Evolutionary conservation across 2,113 vertebrate species (phyloP), one percentile per base, ranked within the genome.

Genomic region (Chionis minor): DNA sequence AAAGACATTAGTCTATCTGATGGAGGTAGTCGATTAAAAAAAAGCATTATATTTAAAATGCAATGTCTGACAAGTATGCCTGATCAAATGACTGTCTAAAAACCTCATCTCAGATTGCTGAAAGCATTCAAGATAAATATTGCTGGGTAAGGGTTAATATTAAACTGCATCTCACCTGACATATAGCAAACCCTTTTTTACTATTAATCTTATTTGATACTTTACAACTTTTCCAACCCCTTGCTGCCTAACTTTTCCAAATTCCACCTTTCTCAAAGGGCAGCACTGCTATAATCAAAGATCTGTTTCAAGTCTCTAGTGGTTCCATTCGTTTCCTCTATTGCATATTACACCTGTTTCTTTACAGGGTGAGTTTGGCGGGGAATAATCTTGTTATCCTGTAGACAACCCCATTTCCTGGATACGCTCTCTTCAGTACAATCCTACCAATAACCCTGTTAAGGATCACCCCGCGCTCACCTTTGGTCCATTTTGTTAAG

Each of bases 401-500:
- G 38, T 22, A 93, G 82, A 94, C 26, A 95, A 69, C 78, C 69
- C 33, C 86, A 47, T 92, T 92, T 94, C 66, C 87, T 95, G 85
- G 59, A 40, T 72, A 19, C 2, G 12, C 6, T 86, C 4, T 69
- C n/a, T 88, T 81, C 56, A 88, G 73, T 91, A 74, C 45, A 44
- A 1, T 81, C 67, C 73, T 90, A 66, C 73, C 59, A 81, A 92
- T 88, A 95, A 63, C 55, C 30, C 42, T 95, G 79, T 88, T 93
- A 94, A 83, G 56, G 63, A 92, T 95, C 92, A 96, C 95, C 55
- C 93, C 83, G 78, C 59, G 26, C 27, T 91, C 89, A 93, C 71
- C 82, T 96, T 92, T 88, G 59, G 78, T 88, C 84, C 33, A 63
- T 95, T 97, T 92, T 93, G 66, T 91, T 94, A 94, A 96, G 91